These are phyloP conservation scores for Microctonus hyperodae DNA, from an alignment of 2,888 invertebrate species.

Conservation along the genomic window DNA sequence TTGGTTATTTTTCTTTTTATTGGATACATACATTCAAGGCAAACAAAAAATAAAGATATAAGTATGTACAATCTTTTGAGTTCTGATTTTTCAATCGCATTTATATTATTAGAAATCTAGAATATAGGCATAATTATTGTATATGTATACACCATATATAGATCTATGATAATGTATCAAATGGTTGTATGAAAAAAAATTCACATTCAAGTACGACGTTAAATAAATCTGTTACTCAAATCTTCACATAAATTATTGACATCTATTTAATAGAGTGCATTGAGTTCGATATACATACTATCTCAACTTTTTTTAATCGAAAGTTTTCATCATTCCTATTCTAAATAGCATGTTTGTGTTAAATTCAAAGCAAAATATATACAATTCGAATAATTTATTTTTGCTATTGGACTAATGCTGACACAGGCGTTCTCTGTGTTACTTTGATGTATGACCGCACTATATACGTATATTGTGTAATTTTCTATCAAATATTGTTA, in stretches of 20 bases:
- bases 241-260: neutral
- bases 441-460: no score
- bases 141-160: neutral
- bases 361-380: no score
- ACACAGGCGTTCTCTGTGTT: no score
- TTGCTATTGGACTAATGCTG: no score
- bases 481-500: no score
- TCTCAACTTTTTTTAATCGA: no score
- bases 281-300: neutral
- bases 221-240: neutral
- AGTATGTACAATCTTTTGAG: neutral
- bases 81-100: neutral
- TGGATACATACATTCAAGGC: neutral
- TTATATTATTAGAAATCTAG: no score
- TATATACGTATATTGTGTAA: no score
- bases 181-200: neutral
- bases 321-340: no score
- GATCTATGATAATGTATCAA: constrained; percentile 9
- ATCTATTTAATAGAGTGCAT: neutral
- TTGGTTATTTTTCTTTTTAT: neutral
- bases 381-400: no score
- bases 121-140: neutral
- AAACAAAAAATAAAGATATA: no score
- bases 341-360: no score
- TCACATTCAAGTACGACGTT: neutral